Conservation (phyloP, 2,888 invertebrate genomes). For the Leucoptera coffeella region DNA sequence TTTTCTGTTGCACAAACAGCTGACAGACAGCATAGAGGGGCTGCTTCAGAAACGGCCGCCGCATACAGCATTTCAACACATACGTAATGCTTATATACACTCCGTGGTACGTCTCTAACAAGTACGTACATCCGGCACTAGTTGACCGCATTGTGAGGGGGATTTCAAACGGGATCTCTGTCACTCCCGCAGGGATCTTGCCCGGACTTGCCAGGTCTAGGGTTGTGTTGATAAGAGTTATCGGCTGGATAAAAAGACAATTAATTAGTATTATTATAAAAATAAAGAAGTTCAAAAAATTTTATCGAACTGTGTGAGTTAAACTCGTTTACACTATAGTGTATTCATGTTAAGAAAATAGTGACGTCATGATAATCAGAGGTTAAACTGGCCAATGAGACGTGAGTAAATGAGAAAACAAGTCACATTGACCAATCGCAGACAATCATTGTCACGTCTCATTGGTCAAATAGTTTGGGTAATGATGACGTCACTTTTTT, state of each 20-base stretch:
- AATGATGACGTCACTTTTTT: too few relatives aligned
- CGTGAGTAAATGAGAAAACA: too few relatives aligned
- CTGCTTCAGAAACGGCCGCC: constrained; percentile 82
- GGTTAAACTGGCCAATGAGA: too few relatives aligned
- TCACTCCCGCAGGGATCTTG: constrained; percentile 76
- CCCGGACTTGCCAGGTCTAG: constrained; percentile 81
- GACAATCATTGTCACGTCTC: too few relatives aligned
- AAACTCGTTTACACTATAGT: too few relatives aligned
- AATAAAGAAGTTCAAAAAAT: too few relatives aligned
- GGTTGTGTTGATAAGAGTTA: constrained; percentile 69
- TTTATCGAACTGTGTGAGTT: too few relatives aligned
- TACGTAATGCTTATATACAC: constrained; percentile 93
- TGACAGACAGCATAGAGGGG: constrained; percentile 79
- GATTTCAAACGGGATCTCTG: constrained; percentile 91
- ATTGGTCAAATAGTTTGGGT: too few relatives aligned
- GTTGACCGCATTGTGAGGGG: constrained; percentile 59
- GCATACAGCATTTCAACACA: constrained; percentile 78
- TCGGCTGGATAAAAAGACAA: constrained; percentile 78
- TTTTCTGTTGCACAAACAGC: constrained; percentile 82
- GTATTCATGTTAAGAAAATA: too few relatives aligned
- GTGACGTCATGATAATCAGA: too few relatives aligned
- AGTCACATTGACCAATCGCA: too few relatives aligned
- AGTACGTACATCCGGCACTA: constrained; percentile 22
- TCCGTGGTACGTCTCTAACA: constrained; percentile 95
- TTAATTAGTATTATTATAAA: too few relatives aligned